These are phyloP conservation scores for Ptychodera flava DNA, from an alignment of 35 echinoderm and acorn worm genomes.

Conservation along the genomic window DNA sequence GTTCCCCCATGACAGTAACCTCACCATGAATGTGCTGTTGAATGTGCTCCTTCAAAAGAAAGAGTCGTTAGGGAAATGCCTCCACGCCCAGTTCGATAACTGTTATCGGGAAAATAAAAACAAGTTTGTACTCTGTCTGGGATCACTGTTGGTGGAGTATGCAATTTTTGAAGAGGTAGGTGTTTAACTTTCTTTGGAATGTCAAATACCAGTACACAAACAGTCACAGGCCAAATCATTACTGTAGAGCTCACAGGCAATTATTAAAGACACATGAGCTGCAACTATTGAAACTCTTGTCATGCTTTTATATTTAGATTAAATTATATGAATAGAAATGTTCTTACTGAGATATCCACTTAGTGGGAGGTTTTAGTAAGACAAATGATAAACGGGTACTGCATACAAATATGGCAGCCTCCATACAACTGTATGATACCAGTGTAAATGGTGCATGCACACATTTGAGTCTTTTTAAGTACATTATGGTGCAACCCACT, in stretches of 20 bases:
- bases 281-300: background rate
- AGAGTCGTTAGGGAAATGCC: background rate
- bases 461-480: no score
- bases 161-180: constrained; percentile 17
- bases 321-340: background rate
- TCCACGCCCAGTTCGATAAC: constrained; percentile 6
- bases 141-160: background rate
- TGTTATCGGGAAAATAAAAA: constrained; percentile 20
- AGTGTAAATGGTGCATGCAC: no score
- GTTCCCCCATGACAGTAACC: constrained; percentile 19
- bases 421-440: no score
- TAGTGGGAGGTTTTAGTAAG: no score
- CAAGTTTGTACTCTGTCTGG: background rate
- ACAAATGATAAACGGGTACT: no score
- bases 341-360: background rate
- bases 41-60: background rate
- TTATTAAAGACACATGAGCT: no score
- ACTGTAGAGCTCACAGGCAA: background rate
- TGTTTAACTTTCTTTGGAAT: no score
- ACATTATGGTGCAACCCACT: no score
- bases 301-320: background rate
- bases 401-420: no score
- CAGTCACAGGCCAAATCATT: background rate
- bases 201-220: no score
- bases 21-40: background rate